Evolutionary conservation across 2,888 invertebrate species (phyloP), one percentile per base, ranked within the genome.

Genomic region (Oithona nana): DNA sequence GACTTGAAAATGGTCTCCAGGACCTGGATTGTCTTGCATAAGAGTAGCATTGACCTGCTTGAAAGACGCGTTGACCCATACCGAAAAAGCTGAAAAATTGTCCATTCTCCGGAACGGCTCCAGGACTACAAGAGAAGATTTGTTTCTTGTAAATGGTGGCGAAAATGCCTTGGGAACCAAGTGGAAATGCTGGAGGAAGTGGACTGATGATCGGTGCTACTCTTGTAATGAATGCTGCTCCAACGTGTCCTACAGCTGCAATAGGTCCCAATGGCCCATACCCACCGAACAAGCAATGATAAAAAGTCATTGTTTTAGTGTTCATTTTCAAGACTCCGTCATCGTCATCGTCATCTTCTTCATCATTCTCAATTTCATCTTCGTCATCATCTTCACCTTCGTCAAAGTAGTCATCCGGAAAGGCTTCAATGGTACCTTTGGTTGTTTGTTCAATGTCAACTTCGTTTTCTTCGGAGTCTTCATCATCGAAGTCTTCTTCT

Each of bases 181-280:
- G 26, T 3, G 59, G 59, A 26, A 50, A 59, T 11, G 22, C 16
- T 4, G 59, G 50, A 1, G 59, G 59, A 20, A 59, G 29, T 13
- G 59, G 28, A 4, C 50, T 24, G 24, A 59, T 28, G 24, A 24
- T 59, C 13, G 49, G 59, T 6, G 24, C n/a, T 28, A 24, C 13
- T 22, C 48, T 24, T 20, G 16, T 16, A 22, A 59, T 49, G n/a
- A 22, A 50, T n/a, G 22, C 20, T 48, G 39, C 24, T 1, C 22
- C 48, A n/a, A 59, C 1, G 28, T 48, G 59, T 24, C 26, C 49
- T 8, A 59, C 50, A 26, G 59, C 24, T 11, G 59, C 26, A 3
- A 49, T 49, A 3, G 59, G 59, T 11, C 59, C 59, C 50, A 50
- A 50, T 22, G 59, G 59, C 11, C 59, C 59, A 59, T 59, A 59